Evolutionary conservation across 2,888 invertebrate genomes (phyloP).

Genomic region (Ophion obscuratus): DNA sequence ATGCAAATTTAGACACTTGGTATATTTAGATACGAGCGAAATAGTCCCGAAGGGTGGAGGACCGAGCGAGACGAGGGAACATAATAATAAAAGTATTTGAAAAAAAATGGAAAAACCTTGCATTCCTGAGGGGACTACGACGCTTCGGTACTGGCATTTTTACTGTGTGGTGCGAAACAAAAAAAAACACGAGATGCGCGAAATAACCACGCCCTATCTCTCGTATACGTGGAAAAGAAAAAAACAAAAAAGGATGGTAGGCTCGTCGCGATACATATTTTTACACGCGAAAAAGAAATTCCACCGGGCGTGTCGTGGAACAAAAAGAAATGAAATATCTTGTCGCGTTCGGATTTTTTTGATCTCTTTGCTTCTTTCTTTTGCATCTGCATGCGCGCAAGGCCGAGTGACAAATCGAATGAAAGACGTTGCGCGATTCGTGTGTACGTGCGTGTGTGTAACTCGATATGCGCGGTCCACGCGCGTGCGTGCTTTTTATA

Average conservation of each 20-base stretch:
- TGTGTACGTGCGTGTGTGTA: background rate
- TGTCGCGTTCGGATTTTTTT: background rate
- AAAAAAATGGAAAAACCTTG: conserved; percentile 36
- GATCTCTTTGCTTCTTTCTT: background rate
- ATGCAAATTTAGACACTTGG: conserved; percentile 46
- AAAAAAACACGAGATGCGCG: background rate
- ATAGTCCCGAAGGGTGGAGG: conserved; percentile 3
- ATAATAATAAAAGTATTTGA: background rate
- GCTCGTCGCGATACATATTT: background rate
- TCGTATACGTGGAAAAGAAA: background rate
- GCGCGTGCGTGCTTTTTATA: background rate
- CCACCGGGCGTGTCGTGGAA: background rate
- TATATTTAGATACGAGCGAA: conserved; percentile 55
- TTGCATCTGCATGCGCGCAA: background rate
- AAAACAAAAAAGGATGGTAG: background rate
- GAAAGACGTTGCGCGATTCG: background rate
- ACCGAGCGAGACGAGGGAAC: background rate
- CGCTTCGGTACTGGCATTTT: conserved; percentile 21
- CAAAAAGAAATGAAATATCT: background rate
- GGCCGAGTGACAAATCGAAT: background rate
- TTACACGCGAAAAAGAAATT: background rate
- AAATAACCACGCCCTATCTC: conserved; percentile 56
- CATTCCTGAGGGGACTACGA: conserved; percentile 44
- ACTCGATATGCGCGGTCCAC: background rate
- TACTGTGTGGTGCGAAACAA: background rate